These are phyloP conservation scores for Nephrocerus scutellatus DNA, from an alignment of 2,888 invertebrate species.

Conservation along the genomic window DNA sequence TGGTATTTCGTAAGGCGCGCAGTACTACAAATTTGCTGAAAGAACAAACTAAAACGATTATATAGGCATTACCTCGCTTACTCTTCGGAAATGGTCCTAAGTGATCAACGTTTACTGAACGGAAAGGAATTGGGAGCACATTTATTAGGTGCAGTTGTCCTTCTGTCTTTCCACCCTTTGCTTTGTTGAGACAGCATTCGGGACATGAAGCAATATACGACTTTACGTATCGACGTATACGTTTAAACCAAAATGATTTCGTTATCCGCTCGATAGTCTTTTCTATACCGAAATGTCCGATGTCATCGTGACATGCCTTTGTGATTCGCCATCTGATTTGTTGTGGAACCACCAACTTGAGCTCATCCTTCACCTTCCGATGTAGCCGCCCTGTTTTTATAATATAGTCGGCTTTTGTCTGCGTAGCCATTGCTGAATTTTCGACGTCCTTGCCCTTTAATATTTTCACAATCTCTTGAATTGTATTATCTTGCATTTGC, in stretches of 20 bases:
- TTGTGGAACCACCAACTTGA: conserved; percentile 2
- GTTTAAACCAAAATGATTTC: conserved; percentile 23
- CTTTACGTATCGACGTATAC: conserved; percentile 22
- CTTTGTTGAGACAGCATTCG: conserved; percentile 20
- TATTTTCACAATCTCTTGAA: no score
- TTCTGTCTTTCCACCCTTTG: conserved; percentile 16
- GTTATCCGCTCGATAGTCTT: conserved; percentile 7
- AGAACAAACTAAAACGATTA: conserved; percentile 7
- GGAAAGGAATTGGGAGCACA: conserved; percentile 15
- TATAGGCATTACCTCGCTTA: conserved; percentile 10
- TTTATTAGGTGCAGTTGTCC: conserved; percentile 11
- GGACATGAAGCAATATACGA: conserved; percentile 20
- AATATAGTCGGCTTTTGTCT: not conserved
- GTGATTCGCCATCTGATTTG: conserved; percentile 5
- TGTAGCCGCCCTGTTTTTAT: not conserved
- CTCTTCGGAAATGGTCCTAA: conserved; percentile 13
- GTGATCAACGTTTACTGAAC: conserved; percentile 15
- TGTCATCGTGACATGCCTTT: conserved; percentile 6
- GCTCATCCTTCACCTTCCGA: conserved; percentile 1
- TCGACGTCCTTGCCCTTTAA: not conserved
- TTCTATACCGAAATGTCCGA: conserved; percentile 5
- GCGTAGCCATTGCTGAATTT: not conserved
- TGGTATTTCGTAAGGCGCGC: no score
- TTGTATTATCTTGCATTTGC: conserved; percentile 2
- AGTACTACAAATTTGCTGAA: conserved; percentile 10